Percentiles rank a stretch among this genome's conserved stretches.
Conservation (phyloP, 2,888 invertebrate genomes). For the Melangyna quadrimaculata region DNA sequence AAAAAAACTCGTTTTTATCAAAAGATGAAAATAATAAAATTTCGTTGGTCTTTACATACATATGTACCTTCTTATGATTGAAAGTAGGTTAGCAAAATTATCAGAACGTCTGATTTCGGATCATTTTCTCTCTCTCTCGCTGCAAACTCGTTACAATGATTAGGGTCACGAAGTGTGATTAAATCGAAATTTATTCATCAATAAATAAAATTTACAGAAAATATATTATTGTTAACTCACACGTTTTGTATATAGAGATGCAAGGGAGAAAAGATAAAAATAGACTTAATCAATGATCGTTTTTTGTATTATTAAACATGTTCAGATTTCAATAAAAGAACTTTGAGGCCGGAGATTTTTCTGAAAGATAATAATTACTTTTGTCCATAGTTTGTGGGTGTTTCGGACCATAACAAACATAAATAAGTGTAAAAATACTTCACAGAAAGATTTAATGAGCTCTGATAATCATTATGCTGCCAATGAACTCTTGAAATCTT, state of each 20-base stretch:
- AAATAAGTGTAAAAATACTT: not conserved
- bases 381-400: not conserved
- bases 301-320: not conserved
- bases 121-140: not conserved
- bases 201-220: not conserved
- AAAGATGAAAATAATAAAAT: not conserved
- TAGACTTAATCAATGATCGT: not conserved
- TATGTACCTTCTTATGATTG: not conserved
- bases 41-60: too few relatives aligned
- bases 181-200: not conserved
- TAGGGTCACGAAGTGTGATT: not conserved
- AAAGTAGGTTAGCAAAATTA: constrained; percentile 14
- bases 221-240: not conserved
- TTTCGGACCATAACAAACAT: not conserved
- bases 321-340: not conserved
- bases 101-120: not conserved
- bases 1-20: not conserved
- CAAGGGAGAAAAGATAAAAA: not conserved
- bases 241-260: too few relatives aligned
- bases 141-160: not conserved
- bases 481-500: not conserved
- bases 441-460: not conserved
- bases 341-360: not conserved
- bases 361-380: not conserved
- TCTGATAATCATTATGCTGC: not conserved